A percentile compares a stretch with the other conserved stretches of the same genome.
Evolutionary conservation across 2,113 vertebrate species (phyloP).

Genomic region (Ibidorhyncha struthersii): DNA sequence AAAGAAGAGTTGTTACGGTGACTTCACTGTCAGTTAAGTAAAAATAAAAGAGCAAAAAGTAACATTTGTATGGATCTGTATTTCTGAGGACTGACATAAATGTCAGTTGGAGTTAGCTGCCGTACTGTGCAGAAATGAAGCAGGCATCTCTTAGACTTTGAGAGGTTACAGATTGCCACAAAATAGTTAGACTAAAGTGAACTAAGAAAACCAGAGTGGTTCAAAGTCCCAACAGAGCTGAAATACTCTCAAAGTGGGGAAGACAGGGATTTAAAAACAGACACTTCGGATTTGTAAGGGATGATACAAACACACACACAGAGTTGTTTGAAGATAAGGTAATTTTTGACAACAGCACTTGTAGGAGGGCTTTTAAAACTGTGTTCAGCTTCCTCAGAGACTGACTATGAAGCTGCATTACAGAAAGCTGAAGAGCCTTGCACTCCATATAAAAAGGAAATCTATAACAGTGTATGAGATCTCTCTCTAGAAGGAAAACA

Average conservation of each 20-base stretch:
- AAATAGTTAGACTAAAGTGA: background rate
- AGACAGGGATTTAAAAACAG: background rate
- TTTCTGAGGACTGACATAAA: background rate
- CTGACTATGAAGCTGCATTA: background rate
- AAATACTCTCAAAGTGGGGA: background rate
- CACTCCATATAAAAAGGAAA: background rate
- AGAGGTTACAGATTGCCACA: background rate
- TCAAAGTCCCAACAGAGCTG: background rate
- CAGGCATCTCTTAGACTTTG: background rate
- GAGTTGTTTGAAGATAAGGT: background rate
- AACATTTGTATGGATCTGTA: background rate
- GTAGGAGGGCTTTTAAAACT: background rate
- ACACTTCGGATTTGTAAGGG: background rate
- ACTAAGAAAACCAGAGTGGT: background rate
- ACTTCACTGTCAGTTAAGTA: background rate
- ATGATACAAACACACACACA: background rate
- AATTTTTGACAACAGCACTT: background rate
- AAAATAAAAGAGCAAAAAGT: constrained; percentile 4
- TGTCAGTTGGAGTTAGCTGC: background rate
- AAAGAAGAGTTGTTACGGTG: background rate
- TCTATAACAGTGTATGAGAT: background rate
- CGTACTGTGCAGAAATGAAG: background rate
- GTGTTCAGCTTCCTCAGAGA: background rate
- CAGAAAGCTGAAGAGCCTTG: background rate
- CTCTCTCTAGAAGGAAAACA: background rate